A percentile compares a stretch with the other conserved stretches of the same genome.
phyloP scores from a whole-genome alignment of 2,888 invertebrate species.

The Galerucella calmariensis region DNA sequence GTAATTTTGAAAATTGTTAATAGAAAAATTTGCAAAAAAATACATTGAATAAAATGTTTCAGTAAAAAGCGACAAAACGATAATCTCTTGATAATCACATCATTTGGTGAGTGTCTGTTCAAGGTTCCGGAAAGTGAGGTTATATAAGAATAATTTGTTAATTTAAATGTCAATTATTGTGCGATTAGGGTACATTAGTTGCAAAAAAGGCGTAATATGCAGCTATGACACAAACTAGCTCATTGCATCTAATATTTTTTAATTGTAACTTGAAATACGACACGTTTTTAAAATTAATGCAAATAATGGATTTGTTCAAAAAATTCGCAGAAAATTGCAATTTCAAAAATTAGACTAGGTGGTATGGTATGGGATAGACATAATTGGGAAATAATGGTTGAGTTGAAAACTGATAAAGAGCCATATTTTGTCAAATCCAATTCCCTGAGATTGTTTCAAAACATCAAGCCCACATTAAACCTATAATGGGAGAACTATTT shows the following conservation, averaged over 20 bases:
- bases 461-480: too few species aligned
- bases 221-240: background rate
- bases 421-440: too few species aligned
- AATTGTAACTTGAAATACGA: background rate
- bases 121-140: background rate
- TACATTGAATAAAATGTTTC: conserved; percentile 2
- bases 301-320: too few species aligned
- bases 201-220: conserved; percentile 6
- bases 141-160: conserved; percentile 14
- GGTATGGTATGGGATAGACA: too few species aligned
- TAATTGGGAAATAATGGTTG: too few species aligned
- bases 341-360: too few species aligned
- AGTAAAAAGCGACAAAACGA: conserved; percentile 3
- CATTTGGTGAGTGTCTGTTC: background rate
- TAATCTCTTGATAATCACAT: background rate
- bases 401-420: too few species aligned
- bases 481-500: too few species aligned
- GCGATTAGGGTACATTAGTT: background rate
- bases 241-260: background rate
- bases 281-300: too few species aligned
- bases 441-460: too few species aligned
- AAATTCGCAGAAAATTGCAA: too few species aligned
- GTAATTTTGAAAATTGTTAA: background rate
- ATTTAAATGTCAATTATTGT: conserved; percentile 5
- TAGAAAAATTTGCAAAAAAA: conserved; percentile 10